Evolutionary conservation across 2,888 invertebrate genomes (phyloP), one percentile per base, ranked within the genome.

Genomic region (Eugnorisma glareosa): DNA sequence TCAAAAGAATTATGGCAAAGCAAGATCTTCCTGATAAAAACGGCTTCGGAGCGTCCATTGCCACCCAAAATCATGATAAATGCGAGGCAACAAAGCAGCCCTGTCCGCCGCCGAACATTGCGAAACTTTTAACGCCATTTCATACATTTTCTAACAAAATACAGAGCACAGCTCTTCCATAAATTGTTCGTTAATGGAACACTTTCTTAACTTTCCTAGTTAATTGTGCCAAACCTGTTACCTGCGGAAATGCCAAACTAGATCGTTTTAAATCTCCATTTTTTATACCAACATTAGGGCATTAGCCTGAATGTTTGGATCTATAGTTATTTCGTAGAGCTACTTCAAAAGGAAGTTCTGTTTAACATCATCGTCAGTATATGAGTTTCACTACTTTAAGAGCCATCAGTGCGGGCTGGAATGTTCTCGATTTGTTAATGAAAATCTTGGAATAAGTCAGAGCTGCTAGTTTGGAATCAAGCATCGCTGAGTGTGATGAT

Each of bases 131-230:
- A 88, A 76, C 86, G 86, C 82, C 85, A 87, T 86, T 90, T 89
- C 83, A 85, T 87, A 84, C 77, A 83, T 81, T 86, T 79, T 84
- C 85, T 75, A 82, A 78, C 74, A 66, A 67, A 81, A 75, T 82
- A 81, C 79, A 79, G 79, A 84, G 77, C 66, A 64, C 73, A 70
- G 66, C 71, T 84, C 79, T 81, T 76, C 77, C 70, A 81, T 73
- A 81, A 79, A 83, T 84, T 83, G 74, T 77, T 84, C n/a, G 73
- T 70, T 81, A 80, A 84, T 73, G 78, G 84, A 86, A 88, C 89
- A 91, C 91, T 93, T 92, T 93, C 92, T 87, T 91, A 81, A 88
- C 90, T 91, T 92, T 90, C 88, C 81, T 89, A 84, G 73, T 75
- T 89, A 89, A 90, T 89, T 90, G 86, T 88, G 86, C 72, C 83